Percentiles rank a stretch among this genome's conserved stretches.
Evolutionary conservation across 1,140 invertebrate species (phyloP).

Genomic region (Caerostris darwini): DNA sequence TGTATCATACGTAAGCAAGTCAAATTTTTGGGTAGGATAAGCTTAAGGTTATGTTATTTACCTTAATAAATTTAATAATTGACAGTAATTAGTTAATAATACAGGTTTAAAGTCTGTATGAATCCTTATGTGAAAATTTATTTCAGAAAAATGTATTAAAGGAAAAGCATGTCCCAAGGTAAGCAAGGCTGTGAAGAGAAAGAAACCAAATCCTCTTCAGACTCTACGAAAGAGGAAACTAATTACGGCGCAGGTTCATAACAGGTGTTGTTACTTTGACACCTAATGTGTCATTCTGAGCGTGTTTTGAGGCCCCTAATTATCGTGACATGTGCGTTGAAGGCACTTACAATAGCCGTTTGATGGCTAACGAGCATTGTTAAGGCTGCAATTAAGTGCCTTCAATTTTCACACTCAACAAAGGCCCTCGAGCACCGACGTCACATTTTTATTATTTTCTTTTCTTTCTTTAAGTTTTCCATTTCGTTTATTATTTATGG

Average conservation of each 20-base stretch:
- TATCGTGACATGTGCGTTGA: slow-evolving; percentile 74
- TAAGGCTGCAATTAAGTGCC: slow-evolving; percentile 68
- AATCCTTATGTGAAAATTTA: not conserved
- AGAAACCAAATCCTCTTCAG: slow-evolving; percentile 64
- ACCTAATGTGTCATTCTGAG: slow-evolving; percentile 75
- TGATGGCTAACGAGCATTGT: slow-evolving; percentile 77
- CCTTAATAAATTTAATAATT: too few species aligned
- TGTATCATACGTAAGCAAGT: too few species aligned
- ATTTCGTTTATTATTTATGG: slow-evolving; percentile 70
- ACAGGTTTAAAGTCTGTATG: too few species aligned
- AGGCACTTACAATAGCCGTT: slow-evolving; percentile 74
- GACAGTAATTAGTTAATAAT: too few species aligned
- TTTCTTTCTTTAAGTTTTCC: slow-evolving; percentile 29
- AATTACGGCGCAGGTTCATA: slow-evolving; percentile 77
- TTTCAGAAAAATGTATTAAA: not conserved
- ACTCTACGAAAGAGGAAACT: slow-evolving; percentile 60
- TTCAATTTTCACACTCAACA: slow-evolving; percentile 69
- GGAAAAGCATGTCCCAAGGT: not conserved
- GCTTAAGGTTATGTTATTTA: too few species aligned
- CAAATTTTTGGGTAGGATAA: too few species aligned
- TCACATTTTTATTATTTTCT: slow-evolving; percentile 11
- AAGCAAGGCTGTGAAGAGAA: not conserved
- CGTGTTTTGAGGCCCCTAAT: slow-evolving; percentile 69
- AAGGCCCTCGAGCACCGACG: slow-evolving; percentile 35
- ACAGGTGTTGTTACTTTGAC: slow-evolving; percentile 76